phyloP scores from a whole-genome alignment of 2,113 vertebrate species.

The Pantherophis guttatus region DNA sequence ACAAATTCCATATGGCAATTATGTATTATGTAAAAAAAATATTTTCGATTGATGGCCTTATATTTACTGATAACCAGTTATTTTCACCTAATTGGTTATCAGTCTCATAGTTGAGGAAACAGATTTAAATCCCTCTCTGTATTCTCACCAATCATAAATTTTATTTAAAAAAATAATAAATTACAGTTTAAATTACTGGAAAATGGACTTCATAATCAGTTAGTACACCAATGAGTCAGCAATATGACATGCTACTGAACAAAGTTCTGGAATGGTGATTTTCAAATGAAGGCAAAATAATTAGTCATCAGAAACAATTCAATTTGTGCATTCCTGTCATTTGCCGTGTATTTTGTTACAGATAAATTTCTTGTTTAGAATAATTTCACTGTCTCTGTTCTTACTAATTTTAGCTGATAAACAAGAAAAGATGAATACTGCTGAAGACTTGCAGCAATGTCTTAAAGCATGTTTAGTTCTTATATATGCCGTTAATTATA shows the following conservation, averaged over 20 bases:
- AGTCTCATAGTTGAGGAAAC: background rate
- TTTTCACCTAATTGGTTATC: background rate
- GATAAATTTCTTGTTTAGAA: background rate
- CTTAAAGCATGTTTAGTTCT: constrained; percentile 8
- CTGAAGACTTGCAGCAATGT: background rate
- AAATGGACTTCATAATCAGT: background rate
- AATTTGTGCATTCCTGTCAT: background rate
- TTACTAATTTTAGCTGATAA: constrained; percentile 1
- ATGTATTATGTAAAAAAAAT: background rate
- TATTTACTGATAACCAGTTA: background rate
- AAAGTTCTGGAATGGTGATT: background rate
- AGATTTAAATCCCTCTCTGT: background rate
- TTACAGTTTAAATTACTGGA: background rate
- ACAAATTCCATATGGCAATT: background rate
- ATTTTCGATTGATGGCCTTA: background rate
- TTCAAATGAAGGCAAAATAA: background rate
- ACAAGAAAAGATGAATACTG: background rate
- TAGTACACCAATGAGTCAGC: background rate
- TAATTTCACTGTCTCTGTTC: background rate
- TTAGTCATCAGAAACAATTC: background rate
- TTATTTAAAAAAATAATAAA: background rate
- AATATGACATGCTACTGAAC: background rate
- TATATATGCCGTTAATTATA: constrained; percentile 1
- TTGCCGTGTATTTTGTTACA: background rate
- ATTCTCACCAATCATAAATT: background rate